Conservation (phyloP, 2,888 invertebrate species). For the Dione juno region DNA sequence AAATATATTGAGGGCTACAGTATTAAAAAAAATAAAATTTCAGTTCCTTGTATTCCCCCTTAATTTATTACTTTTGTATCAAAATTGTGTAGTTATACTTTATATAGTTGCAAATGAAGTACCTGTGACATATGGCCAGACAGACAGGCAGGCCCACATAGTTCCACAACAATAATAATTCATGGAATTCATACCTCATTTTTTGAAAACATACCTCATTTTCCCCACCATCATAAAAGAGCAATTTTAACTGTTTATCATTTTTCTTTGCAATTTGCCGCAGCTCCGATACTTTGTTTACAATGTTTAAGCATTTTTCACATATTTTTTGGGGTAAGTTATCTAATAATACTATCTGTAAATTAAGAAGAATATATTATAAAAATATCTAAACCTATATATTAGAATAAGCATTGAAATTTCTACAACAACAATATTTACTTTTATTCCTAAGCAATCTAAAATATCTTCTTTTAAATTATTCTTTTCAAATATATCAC, state of each 20-base stretch:
- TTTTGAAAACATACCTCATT: conserved; percentile 35
- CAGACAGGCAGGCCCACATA: too few relatives aligned
- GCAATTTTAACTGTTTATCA: conserved; percentile 53
- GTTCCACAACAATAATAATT: too few relatives aligned
- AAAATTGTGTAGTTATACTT: too few relatives aligned
- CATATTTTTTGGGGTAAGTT: conserved; percentile 66
- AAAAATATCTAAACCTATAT: background rate
- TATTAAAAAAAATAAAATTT: too few relatives aligned
- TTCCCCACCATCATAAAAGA: conserved; percentile 47
- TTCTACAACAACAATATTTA: conserved; percentile 10
- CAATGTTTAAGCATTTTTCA: conserved; percentile 54
- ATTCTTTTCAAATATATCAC: conserved; percentile 38
- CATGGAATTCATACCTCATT: conserved; percentile 35
- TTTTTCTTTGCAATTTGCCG: conserved; percentile 55
- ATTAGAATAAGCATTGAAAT: background rate
- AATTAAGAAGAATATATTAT: conserved; percentile 22
- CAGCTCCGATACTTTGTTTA: conserved; percentile 55
- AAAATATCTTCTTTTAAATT: conserved; percentile 39
- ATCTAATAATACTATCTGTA: conserved; percentile 48
- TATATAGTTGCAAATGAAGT: too few relatives aligned
- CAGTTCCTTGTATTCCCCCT: too few relatives aligned
- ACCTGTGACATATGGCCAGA: too few relatives aligned
- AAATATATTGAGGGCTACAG: too few relatives aligned
- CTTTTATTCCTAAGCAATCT: conserved; percentile 41
- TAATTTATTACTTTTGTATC: too few relatives aligned